phyloP scores from a whole-genome alignment of 2,113 vertebrate genomes.

The Labeo rohita region DNA sequence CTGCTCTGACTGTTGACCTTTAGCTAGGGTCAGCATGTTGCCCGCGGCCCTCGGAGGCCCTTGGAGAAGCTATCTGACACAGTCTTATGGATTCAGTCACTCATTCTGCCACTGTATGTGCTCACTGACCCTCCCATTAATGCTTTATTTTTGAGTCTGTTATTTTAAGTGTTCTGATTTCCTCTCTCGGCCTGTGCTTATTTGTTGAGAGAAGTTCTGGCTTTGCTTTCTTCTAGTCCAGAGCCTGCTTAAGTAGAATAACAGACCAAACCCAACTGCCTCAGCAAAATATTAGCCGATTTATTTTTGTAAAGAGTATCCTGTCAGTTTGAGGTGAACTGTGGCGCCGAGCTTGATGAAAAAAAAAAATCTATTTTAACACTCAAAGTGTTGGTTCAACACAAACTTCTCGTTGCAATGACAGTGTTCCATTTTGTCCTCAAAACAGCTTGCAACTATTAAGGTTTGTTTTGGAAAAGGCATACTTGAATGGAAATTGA shows the following conservation, averaged over 20 bases:
- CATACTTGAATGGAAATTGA: neutral
- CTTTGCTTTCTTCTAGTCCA: neutral
- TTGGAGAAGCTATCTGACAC: neutral
- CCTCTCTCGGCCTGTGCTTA: constrained; percentile 20
- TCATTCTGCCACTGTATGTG: neutral
- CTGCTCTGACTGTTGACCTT: neutral
- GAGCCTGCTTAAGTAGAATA: neutral
- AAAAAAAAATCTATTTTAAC: constrained; percentile 10
- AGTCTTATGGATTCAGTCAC: neutral
- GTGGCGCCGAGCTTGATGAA: neutral
- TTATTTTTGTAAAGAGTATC: constrained; percentile 6
- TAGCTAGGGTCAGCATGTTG: neutral
- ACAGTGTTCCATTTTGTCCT: neutral
- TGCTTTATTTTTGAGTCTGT: neutral
- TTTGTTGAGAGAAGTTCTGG: constrained; percentile 6
- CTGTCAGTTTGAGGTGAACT: constrained; percentile 31
- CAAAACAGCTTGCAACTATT: neutral
- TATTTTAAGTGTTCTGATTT: constrained; percentile 16
- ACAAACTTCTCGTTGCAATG: constrained; percentile 2
- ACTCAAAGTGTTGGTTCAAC: neutral
- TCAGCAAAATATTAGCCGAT: neutral
- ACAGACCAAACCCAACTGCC: constrained; percentile 5
- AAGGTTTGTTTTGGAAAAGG: neutral
- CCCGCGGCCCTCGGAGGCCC: neutral
- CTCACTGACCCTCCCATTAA: neutral